A percentile compares a stretch with the other conserved stretches of the same genome.
These are phyloP conservation scores for Aselliscus stoliczkanus DNA, from an alignment of 2,797 vertebrate genomes.

Conservation along the genomic window DNA sequence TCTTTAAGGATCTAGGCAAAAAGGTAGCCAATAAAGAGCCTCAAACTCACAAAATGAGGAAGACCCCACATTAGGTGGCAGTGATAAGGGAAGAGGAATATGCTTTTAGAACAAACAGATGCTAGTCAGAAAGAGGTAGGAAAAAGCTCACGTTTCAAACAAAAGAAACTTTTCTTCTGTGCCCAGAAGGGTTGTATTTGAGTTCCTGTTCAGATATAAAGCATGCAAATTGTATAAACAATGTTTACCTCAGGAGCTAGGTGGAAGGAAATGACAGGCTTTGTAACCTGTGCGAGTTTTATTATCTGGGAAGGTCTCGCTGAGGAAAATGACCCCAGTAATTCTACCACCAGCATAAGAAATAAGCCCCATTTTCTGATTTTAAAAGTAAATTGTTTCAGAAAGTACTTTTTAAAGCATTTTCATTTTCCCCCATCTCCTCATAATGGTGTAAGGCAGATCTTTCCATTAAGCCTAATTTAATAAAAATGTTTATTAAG, in stretches of 20 bases:
- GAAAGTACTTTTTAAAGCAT: background rate
- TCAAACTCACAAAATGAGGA: background rate
- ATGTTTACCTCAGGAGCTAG: background rate
- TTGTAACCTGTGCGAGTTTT: background rate
- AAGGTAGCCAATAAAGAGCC: background rate
- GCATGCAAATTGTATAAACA: background rate
- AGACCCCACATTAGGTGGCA: background rate
- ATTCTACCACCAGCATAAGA: background rate
- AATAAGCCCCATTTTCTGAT: background rate
- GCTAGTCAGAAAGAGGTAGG: background rate
- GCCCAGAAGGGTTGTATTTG: background rate
- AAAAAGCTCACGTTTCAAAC: background rate
- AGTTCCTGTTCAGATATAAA: background rate
- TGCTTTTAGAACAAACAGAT: background rate
- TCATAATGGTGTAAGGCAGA: background rate
- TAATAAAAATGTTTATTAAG: background rate
- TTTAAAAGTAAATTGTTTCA: background rate
- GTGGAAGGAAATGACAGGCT: background rate
- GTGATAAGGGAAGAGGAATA: background rate
- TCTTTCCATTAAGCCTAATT: background rate
- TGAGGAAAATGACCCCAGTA: background rate
- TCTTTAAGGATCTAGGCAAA: background rate
- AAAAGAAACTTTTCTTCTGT: constrained; percentile 8
- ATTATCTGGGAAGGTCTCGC: background rate
- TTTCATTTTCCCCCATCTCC: background rate